A percentile compares a stretch with the other conserved stretches of the same genome.
Evolutionary conservation across 2,113 vertebrate species (phyloP).

Genomic region (Phyllopteryx taeniolatus): DNA sequence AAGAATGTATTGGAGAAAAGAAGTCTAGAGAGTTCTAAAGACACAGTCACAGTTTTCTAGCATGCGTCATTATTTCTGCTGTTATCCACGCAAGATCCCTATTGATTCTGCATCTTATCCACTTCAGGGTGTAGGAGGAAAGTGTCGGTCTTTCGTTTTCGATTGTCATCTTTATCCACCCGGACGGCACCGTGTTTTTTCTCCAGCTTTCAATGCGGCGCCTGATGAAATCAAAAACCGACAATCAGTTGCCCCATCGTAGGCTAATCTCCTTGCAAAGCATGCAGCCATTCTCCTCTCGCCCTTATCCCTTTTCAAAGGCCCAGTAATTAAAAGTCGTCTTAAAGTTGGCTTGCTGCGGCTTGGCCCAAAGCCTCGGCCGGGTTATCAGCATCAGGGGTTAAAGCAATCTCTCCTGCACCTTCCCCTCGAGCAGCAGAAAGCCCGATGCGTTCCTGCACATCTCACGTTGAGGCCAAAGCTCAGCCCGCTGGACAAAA

Average conservation of each 20-base stretch:
- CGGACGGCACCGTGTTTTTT: constrained; percentile 21
- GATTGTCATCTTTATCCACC: constrained; percentile 5
- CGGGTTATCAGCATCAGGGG: constrained; percentile 31
- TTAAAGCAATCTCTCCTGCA: constrained; percentile 54
- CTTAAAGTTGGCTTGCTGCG: constrained; percentile 46
- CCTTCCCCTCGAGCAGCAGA: constrained; percentile 29
- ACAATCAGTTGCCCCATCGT: constrained; percentile 51
- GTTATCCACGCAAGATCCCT: not conserved
- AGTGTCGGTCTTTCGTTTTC: not conserved
- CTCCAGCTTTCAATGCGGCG: constrained; percentile 23
- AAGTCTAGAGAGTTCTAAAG: no score
- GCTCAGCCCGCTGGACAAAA: not conserved
- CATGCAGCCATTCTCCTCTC: constrained; percentile 44
- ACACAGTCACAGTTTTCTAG: not conserved
- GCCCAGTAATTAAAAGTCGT: constrained; percentile 64
- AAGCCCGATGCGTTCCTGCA: constrained; percentile 39
- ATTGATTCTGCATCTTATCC: not conserved
- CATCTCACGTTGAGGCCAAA: not conserved
- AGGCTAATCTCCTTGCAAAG: constrained; percentile 50
- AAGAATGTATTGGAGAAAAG: no score
- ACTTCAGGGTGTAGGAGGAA: not conserved
- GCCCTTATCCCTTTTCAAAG: constrained; percentile 54
- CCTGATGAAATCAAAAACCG: constrained; percentile 40
- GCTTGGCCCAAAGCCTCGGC: constrained; percentile 1
- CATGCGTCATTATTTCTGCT: not conserved